Conservation (phyloP, 1,140 invertebrate genomes). For the Drosophila ananassae region DNA sequence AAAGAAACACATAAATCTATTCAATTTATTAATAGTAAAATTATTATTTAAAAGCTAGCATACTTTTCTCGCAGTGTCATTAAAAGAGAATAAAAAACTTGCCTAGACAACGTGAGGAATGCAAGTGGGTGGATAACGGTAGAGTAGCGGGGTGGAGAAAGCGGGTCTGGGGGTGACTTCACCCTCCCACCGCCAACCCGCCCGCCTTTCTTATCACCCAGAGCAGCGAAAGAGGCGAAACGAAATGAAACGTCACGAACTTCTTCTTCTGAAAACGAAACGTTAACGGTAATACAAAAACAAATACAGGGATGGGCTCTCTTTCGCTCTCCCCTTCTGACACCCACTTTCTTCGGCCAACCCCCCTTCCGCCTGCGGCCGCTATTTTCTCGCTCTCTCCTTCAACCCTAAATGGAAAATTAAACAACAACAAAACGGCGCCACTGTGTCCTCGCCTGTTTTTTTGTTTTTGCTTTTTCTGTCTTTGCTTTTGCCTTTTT, state of each 20-base stretch:
- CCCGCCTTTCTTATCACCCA: conserved; percentile 24
- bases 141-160: neutral
- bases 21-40: neutral
- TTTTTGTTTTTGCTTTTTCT: conserved; percentile 5
- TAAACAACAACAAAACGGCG: conserved; percentile 77
- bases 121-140: conserved; percentile 31
- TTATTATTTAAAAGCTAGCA: too few relatives aligned
- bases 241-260: conserved; percentile 63
- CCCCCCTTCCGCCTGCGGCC: neutral
- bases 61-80: neutral
- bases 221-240: conserved; percentile 16
- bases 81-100: conserved; percentile 27
- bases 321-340: neutral
- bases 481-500: conserved; percentile 18
- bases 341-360: neutral
- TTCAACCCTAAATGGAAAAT: conserved; percentile 75
- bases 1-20: neutral
- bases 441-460: conserved; percentile 53
- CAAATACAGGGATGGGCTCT: conserved; percentile 54
- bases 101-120: conserved; percentile 48
- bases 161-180: neutral
- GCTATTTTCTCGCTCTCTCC: conserved; percentile 15
- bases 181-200: neutral
- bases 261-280: conserved; percentile 31
- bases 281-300: conserved; percentile 67